Base-by-base conservation (phyloP, 2,113 vertebrate genomes). In the Chaetops frenatus region DNA sequence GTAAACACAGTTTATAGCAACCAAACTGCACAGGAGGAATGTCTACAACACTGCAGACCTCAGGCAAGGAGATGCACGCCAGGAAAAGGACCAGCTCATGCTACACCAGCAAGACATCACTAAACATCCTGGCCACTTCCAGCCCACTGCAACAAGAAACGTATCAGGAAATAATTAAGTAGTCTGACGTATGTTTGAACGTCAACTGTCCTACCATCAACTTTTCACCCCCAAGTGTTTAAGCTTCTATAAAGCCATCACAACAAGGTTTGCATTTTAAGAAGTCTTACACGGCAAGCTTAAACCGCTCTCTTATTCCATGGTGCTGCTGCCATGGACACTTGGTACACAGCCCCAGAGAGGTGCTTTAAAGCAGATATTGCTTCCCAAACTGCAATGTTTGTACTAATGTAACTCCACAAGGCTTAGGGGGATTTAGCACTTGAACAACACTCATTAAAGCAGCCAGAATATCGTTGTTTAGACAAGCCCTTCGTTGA, bases 401-500 rank as follows among this genome's bases (percentile, higher is more conserved):
- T 81, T 90, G 81, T 50, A 40, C 61, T 79, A 65, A 81, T 25
- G 35, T 67, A 81, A 92, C 73, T 94, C 47, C 35, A 72, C 1
- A 2, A 81, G 20, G 74, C 85, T 81, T 92, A 87, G 45, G 58
- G 45, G 66, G 45, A 91, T 82, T 80, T 61, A 93, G 70, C 70
- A 94, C 61, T 91, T 90, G 56, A 93, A 93, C 85, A 92, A 72
- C 82, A 86, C 50, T 66, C 0, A 0, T 78, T 85, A 93, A 76
- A 94, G 73, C 66, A 88, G 79, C 50, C 85, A 93, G 80, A 94
- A 60, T 56, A 81, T 20, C 0, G 3, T 48, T 95, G 96, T 86
- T 96, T 91, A 81, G 95, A 94, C 91, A 96, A 95, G 89, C 29
- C 85, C 71, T 77, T 53, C 2, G 6, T 40, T 85, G 78, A 88